These are phyloP conservation scores for Gisinianus flammeolus DNA, from an alignment of 2,888 invertebrate species.

Conservation along the genomic window DNA sequence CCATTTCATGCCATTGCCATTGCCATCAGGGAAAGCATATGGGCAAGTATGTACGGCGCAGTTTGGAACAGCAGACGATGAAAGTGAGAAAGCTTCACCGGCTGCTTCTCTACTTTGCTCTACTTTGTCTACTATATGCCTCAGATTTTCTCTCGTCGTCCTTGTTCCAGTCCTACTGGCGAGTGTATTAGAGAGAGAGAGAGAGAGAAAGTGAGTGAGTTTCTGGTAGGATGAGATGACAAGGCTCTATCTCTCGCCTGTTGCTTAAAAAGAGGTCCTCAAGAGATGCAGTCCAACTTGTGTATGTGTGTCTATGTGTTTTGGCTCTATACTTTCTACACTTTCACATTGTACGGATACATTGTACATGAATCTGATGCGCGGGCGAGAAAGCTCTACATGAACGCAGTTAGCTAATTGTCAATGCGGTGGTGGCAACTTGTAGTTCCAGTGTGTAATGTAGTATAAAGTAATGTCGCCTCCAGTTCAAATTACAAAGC, in stretches of 20 bases:
- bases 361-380: no score
- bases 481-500: no score
- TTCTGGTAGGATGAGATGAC: no score
- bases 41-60: background rate
- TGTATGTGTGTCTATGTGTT: background rate
- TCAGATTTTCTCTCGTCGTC: background rate
- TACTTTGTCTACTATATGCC: background rate
- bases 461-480: no score
- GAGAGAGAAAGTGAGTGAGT: no score
- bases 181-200: background rate
- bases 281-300: background rate
- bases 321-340: no score
- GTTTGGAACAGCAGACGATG: background rate
- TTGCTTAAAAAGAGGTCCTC: conserved; percentile 1
- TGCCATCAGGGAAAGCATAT: background rate
- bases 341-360: no score
- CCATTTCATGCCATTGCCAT: background rate
- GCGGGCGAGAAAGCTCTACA: no score
- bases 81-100: background rate
- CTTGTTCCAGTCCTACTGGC: background rate
- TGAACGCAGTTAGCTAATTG: no score
- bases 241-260: background rate
- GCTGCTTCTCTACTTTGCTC: background rate
- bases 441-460: no score
- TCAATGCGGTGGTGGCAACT: no score